Percentiles rank a stretch among this genome's conserved stretches.
Conservation (phyloP, 2,797 vertebrate species). For the Allochrocebus solatus region DNA sequence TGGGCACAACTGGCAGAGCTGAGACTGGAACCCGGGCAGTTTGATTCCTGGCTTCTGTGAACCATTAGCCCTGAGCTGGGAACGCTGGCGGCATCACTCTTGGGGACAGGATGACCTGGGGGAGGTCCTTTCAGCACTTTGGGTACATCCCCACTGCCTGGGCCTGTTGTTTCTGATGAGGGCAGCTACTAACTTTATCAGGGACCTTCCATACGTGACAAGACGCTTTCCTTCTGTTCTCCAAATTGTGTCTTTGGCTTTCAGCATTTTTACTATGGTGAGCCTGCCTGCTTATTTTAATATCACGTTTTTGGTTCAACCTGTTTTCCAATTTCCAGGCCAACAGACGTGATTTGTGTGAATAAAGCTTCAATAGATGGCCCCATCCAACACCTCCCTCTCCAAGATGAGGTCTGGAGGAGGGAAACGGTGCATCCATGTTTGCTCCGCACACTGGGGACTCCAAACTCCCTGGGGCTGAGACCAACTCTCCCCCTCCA, state of each 20-base stretch:
- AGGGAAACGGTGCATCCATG: accelerated
- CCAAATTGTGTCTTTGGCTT: background rate
- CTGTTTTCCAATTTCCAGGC: background rate
- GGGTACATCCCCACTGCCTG: accelerated
- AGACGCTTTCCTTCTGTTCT: background rate
- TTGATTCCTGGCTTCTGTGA: background rate
- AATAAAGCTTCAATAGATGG: background rate
- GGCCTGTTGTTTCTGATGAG: background rate
- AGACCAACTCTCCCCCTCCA: background rate
- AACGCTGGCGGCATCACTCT: background rate
- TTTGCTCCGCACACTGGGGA: background rate
- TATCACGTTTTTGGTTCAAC: background rate
- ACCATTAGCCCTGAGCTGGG: background rate
- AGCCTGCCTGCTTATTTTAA: background rate
- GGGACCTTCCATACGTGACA: background rate
- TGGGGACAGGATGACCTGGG: background rate
- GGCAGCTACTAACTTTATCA: no score
- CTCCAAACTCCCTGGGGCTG: background rate
- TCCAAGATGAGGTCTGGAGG: no score
- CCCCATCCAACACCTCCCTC: no score
- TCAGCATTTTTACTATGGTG: background rate
- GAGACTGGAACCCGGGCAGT: background rate
- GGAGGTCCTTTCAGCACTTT: background rate
- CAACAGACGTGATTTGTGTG: background rate
- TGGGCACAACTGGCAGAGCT: no score